A percentile compares a stretch with the other conserved stretches of the same genome.
Conservation (phyloP, 2,888 invertebrate species). For the Priocnemis perturbator region DNA sequence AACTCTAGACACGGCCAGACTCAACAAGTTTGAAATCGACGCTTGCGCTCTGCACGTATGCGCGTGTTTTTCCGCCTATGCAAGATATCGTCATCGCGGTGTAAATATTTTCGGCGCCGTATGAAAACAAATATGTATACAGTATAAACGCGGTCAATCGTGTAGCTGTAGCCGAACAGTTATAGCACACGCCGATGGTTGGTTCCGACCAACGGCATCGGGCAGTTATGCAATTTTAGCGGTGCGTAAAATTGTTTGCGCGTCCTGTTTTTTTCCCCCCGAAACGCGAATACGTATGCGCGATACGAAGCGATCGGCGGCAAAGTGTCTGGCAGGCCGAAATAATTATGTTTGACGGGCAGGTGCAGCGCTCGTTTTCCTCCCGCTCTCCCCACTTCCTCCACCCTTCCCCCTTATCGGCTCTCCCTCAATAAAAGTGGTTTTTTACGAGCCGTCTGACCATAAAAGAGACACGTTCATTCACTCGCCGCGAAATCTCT, state of each 20-base stretch:
- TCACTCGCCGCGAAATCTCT: conserved; percentile 36
- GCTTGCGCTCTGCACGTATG: too few species aligned
- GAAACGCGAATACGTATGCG: conserved; percentile 14
- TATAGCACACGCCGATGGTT: too few species aligned
- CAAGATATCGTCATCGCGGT: too few species aligned
- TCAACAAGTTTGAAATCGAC: too few species aligned
- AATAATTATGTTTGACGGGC: conserved; percentile 48
- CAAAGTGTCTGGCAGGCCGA: background rate
- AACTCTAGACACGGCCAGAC: too few species aligned
- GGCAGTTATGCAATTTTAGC: conserved; percentile 48
- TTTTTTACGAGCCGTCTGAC: conserved; percentile 31
- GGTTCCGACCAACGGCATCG: background rate
- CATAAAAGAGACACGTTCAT: conserved; percentile 46
- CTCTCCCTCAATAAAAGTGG: conserved; percentile 22
- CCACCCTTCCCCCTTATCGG: background rate
- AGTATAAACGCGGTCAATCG: too few species aligned
- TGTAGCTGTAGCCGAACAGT: too few species aligned
- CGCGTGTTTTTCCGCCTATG: too few species aligned
- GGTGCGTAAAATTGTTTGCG: conserved; percentile 55
- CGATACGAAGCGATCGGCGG: conserved; percentile 34
- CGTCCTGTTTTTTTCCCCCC: conserved; percentile 20
- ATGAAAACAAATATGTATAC: too few species aligned
- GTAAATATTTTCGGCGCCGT: too few species aligned
- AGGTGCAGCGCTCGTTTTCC: conserved; percentile 22
- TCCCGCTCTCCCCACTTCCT: conserved; percentile 10